phyloP scores from a whole-genome alignment of 2,797 vertebrate genomes.

The Spinus pinus region DNA sequence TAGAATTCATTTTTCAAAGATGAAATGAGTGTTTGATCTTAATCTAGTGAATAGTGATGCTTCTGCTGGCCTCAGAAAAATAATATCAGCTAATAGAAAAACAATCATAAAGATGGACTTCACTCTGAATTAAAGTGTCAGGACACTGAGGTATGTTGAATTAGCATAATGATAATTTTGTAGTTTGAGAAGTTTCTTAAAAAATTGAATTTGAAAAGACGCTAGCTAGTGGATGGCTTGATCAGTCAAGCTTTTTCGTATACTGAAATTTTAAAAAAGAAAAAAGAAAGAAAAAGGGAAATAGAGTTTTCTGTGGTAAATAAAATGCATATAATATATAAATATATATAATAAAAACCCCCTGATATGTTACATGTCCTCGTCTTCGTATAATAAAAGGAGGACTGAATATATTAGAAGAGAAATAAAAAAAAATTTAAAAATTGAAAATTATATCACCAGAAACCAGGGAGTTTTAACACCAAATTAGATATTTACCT shows the following conservation, averaged over 20 bases:
- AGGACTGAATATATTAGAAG: neutral
- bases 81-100: neutral
- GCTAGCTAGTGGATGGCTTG: neutral
- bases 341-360: neutral
- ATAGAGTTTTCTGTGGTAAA: neutral
- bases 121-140: neutral
- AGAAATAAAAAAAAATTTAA: neutral
- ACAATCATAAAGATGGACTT: neutral
- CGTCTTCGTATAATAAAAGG: rapidly evolving
- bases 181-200: neutral
- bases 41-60: neutral
- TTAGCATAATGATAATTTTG: neutral
- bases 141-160: neutral
- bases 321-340: neutral
- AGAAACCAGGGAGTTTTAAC: neutral
- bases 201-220: neutral
- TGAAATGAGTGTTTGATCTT: neutral
- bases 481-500: neutral
- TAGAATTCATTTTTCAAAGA: neutral
- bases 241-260: neutral
- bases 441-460: neutral
- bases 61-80: neutral
- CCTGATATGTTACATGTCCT: neutral
- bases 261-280: neutral
- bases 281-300: neutral